Evolutionary conservation across 2,888 invertebrate genomes (phyloP), one percentile per base, ranked within the genome.

Genomic region (Meganola albula): DNA sequence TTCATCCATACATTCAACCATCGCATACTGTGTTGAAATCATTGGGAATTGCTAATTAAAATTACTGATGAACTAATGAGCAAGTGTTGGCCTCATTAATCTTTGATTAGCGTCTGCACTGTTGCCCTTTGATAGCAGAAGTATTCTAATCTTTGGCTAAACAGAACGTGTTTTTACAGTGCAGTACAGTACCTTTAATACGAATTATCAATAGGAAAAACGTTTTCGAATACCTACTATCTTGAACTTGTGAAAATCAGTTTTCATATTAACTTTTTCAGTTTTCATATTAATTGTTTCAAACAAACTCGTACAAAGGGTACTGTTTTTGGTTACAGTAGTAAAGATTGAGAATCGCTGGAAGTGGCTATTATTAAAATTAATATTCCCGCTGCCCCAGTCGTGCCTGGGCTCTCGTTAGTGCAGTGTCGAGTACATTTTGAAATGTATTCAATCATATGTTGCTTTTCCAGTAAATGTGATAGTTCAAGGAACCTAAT

Each of bases 341-440:
- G 27, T 22, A 62, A 58, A 78, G 66, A 78, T 85, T 84, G 82
- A 71, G 74, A 66, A 64, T 14, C 74, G 39, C 48, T 51, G 41
- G 71, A 47, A 42, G 73, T 66, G 63, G 73, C 83, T 85, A 84
- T 74, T 82, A 83, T 80, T 85, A 83, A 83, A 83, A 76, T 80
- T 76, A 73, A 76, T 83, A 76, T 74, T 64, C 76, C 71, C 74
- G 72, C 70, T 67, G 76, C 66, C 72, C 78, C 85, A 83, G 84
- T 83, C 75, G 74, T 62, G 74, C 65, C 67, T 58, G 75, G 64
- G 69, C 75, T 71, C 64, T 67, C 69, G 60, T 61, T 66, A 73
- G 74, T 66, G 61, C 58, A 65, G 75, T 72, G 48, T 65, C 63
- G 62, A 58, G 63, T 22, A 48, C 26, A 52, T 57, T 46, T 63